phyloP scores from a whole-genome alignment of 2,888 invertebrate species.

The Athetis lepigone region DNA sequence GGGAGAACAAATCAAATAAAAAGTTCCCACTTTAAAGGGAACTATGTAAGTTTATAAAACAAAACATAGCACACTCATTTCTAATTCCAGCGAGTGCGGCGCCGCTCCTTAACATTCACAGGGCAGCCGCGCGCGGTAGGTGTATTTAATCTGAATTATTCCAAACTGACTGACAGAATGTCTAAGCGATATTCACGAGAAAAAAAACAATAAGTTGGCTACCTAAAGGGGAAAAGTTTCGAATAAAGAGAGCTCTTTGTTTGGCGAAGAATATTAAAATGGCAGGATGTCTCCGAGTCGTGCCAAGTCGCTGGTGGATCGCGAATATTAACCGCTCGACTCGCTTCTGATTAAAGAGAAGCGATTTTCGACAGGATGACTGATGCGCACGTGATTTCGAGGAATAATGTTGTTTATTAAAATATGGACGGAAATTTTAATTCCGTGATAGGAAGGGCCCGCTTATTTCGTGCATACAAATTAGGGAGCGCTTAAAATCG shows the following conservation, averaged over 20 bases:
- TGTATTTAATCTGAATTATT: constrained; percentile 89
- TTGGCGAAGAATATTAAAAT: constrained; percentile 84
- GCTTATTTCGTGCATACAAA: constrained; percentile 83
- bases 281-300: constrained; percentile 76
- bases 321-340: constrained; percentile 82
- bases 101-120: constrained; percentile 82
- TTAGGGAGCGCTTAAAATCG: constrained; percentile 79
- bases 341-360: constrained; percentile 86
- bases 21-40: constrained; percentile 82
- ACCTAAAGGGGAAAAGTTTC: constrained; percentile 79
- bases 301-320: constrained; percentile 76
- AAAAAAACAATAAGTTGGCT: constrained; percentile 80
- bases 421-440: constrained; percentile 86
- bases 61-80: constrained; percentile 85
- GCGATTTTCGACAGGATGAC: constrained; percentile 86
- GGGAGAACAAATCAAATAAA: constrained; percentile 79
- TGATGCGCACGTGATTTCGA: constrained; percentile 83
- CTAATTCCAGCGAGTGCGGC: constrained; percentile 82
- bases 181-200: constrained; percentile 76
- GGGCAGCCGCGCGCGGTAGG: constrained; percentile 82
- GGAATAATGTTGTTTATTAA: constrained; percentile 83
- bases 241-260: constrained; percentile 80
- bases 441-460: constrained; percentile 86
- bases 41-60: constrained; percentile 87
- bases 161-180: constrained; percentile 85